A percentile compares a stretch with the other conserved stretches of the same genome.
phyloP scores from a whole-genome alignment of 1,140 invertebrate genomes.

The Conopomorpha cramerella region DNA sequence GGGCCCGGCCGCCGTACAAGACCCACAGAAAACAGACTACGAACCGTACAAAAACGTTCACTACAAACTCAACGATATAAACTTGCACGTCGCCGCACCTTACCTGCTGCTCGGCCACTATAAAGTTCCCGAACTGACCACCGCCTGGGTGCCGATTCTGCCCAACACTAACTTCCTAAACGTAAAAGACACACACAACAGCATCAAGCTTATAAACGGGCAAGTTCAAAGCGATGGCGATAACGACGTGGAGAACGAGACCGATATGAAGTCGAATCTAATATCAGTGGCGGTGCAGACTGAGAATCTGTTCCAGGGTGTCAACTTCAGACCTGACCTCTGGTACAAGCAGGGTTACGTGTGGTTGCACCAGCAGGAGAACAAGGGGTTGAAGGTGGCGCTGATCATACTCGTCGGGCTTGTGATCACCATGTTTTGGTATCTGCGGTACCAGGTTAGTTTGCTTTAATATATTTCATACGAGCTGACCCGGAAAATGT shows the following conservation, averaged over 20 bases:
- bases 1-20: conserved; percentile 61
- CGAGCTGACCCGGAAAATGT: too few species aligned
- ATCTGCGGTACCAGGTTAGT: conserved; percentile 64
- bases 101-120: conserved; percentile 74
- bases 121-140: conserved; percentile 72
- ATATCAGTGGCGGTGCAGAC: conserved; percentile 54
- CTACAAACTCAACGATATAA: conserved; percentile 46
- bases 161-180: conserved; percentile 32
- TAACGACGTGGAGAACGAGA: conserved; percentile 46
- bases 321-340: conserved; percentile 31
- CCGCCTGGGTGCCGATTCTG: conserved; percentile 32
- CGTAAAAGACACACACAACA: conserved; percentile 7
- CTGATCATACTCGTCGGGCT: conserved; percentile 69
- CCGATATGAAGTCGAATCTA: conserved; percentile 36
- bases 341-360: conserved; percentile 49
- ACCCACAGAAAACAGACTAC: conserved; percentile 28
- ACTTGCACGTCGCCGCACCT: conserved; percentile 38
- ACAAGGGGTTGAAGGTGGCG: conserved; percentile 69
- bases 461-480: too few species aligned
- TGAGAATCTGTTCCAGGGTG: conserved; percentile 29
- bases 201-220: conserved; percentile 38
- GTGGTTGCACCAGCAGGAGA: conserved; percentile 72
- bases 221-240: conserved; percentile 24
- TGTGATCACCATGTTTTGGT: conserved; percentile 73
- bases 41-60: conserved; percentile 55